A percentile compares a stretch with the other conserved stretches of the same genome.
Conservation (phyloP, 1,140 invertebrate genomes). For the Heliconius nattereri region DNA sequence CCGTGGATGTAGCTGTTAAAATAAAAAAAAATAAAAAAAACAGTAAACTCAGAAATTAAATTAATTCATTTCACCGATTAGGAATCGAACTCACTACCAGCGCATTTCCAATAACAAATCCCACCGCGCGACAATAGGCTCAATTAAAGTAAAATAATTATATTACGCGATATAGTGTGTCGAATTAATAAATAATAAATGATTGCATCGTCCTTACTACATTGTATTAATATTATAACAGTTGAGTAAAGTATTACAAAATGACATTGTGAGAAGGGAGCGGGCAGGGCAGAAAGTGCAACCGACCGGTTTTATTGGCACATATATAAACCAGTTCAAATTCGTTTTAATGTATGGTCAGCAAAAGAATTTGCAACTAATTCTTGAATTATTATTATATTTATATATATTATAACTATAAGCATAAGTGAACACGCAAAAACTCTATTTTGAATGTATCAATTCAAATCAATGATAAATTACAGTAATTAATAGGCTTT, state of each 20-base stretch:
- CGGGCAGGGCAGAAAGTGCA: conserved; percentile 43
- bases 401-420: too few relatives aligned
- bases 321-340: conserved; percentile 56
- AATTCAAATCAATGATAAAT: too few relatives aligned
- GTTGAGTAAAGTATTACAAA: conserved; percentile 38
- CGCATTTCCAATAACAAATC: too few relatives aligned
- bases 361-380: not conserved
- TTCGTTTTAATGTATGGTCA: conserved; percentile 10
- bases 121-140: not conserved
- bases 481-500: too few relatives aligned
- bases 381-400: too few relatives aligned
- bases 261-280: conserved; percentile 46
- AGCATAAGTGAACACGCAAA: too few relatives aligned
- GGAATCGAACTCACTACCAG: too few relatives aligned
- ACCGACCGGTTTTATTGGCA: conserved; percentile 50
- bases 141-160: not conserved
- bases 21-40: too few relatives aligned
- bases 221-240: conserved; percentile 23
- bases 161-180: not conserved
- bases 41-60: too few relatives aligned
- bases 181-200: not conserved
- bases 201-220: conserved; percentile 12
- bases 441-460: too few relatives aligned
- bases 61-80: too few relatives aligned
- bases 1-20: too few relatives aligned